Evolutionary conservation across 2,888 invertebrate genomes (phyloP).

Genomic region (Thymelicus sylvestris): DNA sequence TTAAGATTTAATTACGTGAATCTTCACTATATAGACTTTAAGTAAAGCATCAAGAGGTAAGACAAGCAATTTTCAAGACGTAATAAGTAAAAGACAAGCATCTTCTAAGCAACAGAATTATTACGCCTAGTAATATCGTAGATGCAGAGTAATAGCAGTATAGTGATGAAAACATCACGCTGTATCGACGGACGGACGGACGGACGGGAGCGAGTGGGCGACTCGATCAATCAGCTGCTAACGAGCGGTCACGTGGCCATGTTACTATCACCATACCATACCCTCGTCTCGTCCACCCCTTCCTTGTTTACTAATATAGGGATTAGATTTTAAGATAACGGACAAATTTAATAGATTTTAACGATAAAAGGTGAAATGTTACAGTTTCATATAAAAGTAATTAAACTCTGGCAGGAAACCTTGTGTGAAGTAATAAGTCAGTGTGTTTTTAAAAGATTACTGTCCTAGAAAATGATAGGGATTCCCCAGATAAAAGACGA

Average conservation of each 20-base stretch:
- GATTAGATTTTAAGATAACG: conserved; percentile 23
- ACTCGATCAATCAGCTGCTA: conserved; percentile 81
- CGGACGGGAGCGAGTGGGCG: conserved; percentile 57
- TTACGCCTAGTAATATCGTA: background rate
- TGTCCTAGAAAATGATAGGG: too few relatives aligned
- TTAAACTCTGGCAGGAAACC: too few relatives aligned
- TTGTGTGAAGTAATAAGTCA: too few relatives aligned
- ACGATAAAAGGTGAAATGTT: conserved; percentile 2
- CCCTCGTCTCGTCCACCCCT: conserved; percentile 37
- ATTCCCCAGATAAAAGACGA: too few relatives aligned
- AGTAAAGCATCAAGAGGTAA: too few relatives aligned
- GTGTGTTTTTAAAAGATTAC: too few relatives aligned
- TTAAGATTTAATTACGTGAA: background rate
- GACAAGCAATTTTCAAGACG: too few relatives aligned
- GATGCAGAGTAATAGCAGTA: background rate
- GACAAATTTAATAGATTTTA: conserved; percentile 19
- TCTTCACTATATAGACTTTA: too few relatives aligned
- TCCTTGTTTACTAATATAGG: conserved; percentile 33
- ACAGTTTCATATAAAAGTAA: background rate
- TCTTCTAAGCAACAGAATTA: too few relatives aligned
- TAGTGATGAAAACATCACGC: conserved; percentile 49
- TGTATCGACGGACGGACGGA: conserved; percentile 52
- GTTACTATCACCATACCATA: conserved; percentile 39
- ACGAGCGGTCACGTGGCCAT: conserved; percentile 69
- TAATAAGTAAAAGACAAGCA: too few relatives aligned